These are phyloP conservation scores for Hexactinellida sp. DNA, from an alignment of 37 sponge, comb jelly and placozoan species.

Conservation along the genomic window DNA sequence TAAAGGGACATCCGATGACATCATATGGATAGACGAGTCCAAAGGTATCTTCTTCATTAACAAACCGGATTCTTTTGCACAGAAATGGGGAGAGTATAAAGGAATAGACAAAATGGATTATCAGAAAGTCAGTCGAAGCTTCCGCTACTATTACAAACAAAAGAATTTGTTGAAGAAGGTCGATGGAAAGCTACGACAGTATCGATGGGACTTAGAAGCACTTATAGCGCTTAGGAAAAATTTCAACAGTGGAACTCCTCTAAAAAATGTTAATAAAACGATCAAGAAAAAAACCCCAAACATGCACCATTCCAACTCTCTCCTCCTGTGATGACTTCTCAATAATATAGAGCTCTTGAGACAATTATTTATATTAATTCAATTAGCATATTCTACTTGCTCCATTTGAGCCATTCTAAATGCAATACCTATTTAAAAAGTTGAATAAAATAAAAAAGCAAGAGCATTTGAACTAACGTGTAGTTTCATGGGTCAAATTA, in stretches of 20 bases:
- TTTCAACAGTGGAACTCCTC: not conserved
- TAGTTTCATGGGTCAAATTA: too few species aligned
- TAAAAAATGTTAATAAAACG: not conserved
- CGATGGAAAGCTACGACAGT: not conserved
- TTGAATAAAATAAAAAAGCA: too few species aligned
- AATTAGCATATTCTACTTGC: too few species aligned
- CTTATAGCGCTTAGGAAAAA: not conserved
- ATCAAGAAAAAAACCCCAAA: not conserved
- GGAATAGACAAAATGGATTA: not conserved
- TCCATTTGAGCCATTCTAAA: too few species aligned
- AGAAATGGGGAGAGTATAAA: constrained; percentile 6
- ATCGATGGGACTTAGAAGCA: not conserved
- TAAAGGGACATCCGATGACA: not conserved
- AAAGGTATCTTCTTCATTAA: not conserved
- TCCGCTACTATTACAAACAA: not conserved
- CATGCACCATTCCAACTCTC: too few species aligned
- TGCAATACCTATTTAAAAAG: too few species aligned
- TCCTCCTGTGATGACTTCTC: too few species aligned
- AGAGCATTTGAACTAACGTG: too few species aligned
- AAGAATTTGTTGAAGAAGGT: not conserved
- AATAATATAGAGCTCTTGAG: too few species aligned
- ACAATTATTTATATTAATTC: too few species aligned
- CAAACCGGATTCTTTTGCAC: not conserved
- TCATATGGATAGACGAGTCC: not conserved
- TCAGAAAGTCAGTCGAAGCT: constrained; percentile 2